Percentiles rank a stretch among this genome's conserved stretches.
These are phyloP conservation scores for Drosophila quasianomalipes DNA, from an alignment of 2,888 invertebrate species.

Conservation along the genomic window DNA sequence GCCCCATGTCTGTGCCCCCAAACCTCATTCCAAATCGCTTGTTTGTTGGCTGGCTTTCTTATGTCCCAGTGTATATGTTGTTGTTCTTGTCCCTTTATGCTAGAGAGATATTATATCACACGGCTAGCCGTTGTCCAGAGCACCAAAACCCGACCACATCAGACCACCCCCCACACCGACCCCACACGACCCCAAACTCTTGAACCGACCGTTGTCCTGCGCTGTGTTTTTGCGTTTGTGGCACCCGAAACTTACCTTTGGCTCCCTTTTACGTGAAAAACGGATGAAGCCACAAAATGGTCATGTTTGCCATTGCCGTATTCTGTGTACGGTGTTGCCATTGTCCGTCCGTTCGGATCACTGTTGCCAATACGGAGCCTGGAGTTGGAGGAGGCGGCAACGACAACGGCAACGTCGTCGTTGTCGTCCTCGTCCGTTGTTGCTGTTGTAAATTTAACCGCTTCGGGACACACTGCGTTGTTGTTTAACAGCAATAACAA, in stretches of 20 bases:
- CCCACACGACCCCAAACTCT: conserved; percentile 5
- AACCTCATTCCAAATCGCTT: conserved; percentile 68
- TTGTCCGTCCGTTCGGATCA: conserved; percentile 52
- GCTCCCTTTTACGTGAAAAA: conserved; percentile 45
- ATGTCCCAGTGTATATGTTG: conserved; percentile 59
- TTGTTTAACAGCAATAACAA: conserved; percentile 78
- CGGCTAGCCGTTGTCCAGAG: conserved; percentile 67
- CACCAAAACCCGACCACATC: conserved; percentile 18
- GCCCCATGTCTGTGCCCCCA: conserved; percentile 60
- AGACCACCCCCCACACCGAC: background rate
- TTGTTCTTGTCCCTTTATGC: conserved; percentile 70
- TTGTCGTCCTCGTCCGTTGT: conserved; percentile 31
- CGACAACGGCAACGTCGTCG: conserved; percentile 26
- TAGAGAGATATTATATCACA: conserved; percentile 80
- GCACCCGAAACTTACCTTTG: conserved; percentile 76
- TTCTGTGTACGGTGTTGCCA: conserved; percentile 27
- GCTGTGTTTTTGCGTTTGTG: conserved; percentile 56
- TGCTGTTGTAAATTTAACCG: conserved; percentile 83
- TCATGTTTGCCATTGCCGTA: conserved; percentile 70
- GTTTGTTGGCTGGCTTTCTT: conserved; percentile 78
- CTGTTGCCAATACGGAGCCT: conserved; percentile 15
- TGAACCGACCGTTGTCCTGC: conserved; percentile 39
- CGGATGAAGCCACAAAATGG: conserved; percentile 78
- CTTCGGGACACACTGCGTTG: conserved; percentile 83
- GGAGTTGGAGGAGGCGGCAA: conserved; percentile 37